These are phyloP conservation scores for Drosophila malerkotliana DNA, from an alignment of 1,140 invertebrate genomes.

Conservation along the genomic window DNA sequence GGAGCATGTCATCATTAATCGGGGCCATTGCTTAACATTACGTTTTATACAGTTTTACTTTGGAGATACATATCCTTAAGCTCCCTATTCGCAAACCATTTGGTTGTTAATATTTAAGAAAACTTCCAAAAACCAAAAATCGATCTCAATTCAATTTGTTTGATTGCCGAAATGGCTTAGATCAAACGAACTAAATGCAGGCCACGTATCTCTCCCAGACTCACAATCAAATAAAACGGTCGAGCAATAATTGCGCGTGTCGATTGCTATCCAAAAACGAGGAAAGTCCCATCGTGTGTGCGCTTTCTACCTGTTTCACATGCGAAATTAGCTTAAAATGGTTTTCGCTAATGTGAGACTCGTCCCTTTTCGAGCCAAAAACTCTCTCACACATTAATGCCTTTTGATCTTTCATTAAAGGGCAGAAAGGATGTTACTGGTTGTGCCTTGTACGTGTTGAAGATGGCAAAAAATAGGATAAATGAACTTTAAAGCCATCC, in stretches of 20 bases:
- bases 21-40: background rate
- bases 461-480: constrained; percentile 1
- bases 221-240: constrained; percentile 69
- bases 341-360: constrained; percentile 68
- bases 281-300: constrained; percentile 45
- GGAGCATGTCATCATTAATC: constrained; percentile 7
- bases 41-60: background rate
- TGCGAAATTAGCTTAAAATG: constrained; percentile 75
- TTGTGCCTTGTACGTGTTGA: background rate
- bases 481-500: background rate
- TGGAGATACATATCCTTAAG: background rate
- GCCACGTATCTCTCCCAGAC: constrained; percentile 49
- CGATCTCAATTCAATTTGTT: constrained; percentile 79
- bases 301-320: constrained; percentile 72
- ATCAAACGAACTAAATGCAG: constrained; percentile 75
- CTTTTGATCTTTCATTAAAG: constrained; percentile 64
- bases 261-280: constrained; percentile 66
- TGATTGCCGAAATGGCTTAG: constrained; percentile 64
- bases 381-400: constrained; percentile 56
- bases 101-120: constrained; percentile 16
- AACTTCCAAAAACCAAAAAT: constrained; percentile 57
- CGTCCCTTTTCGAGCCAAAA: constrained; percentile 22
- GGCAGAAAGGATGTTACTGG: constrained; percentile 29
- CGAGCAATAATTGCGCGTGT: constrained; percentile 80
- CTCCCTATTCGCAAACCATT: background rate